Percentiles rank a stretch among this genome's conserved stretches.
These are phyloP conservation scores for Phrynosoma blainvillii DNA, from an alignment of 2,113 vertebrate species.

Conservation along the genomic window DNA sequence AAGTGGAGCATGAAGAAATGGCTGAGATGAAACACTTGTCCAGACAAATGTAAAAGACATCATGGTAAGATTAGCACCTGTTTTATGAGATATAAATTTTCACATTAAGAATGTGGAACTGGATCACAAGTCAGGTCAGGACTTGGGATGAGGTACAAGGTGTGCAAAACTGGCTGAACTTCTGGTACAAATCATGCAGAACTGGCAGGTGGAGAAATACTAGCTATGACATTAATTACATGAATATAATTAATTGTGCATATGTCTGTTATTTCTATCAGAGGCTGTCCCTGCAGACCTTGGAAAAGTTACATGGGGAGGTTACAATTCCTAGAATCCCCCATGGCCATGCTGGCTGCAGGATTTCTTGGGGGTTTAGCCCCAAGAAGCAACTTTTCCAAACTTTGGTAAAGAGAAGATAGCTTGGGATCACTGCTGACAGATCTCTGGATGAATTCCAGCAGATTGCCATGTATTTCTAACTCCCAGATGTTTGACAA, in stretches of 20 bases:
- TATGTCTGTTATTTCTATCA: not conserved
- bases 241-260: not conserved
- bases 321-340: no score
- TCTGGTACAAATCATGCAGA: not conserved
- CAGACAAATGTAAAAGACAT: not conserved
- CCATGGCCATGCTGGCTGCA: no score
- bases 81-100: not conserved
- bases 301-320: no score
- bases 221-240: not conserved
- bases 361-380: no score
- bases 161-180: not conserved
- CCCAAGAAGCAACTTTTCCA: no score
- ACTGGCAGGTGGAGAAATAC: not conserved
- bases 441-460: not conserved
- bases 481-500: not conserved
- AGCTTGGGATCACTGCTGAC: not conserved
- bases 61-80: not conserved
- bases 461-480: not conserved
- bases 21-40: not conserved
- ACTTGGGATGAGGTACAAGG: not conserved
- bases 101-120: not conserved
- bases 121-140: not conserved
- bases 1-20: not conserved
- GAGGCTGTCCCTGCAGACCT: not conserved
- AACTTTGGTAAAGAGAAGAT: no score